Conservation (phyloP, 2,113 vertebrate genomes). For the Gavialis gangeticus region DNA sequence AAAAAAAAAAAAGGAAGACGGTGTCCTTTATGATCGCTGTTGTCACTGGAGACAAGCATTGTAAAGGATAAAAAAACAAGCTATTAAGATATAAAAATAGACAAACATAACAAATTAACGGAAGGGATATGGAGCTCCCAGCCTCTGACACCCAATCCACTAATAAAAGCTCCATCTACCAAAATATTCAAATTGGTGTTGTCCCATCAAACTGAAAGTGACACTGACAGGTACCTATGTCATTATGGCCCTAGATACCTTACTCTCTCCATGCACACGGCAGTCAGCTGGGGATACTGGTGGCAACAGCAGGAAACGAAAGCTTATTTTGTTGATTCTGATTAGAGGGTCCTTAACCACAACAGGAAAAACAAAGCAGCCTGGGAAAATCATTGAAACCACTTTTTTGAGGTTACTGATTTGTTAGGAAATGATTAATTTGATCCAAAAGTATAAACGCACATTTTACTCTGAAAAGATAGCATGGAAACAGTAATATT, state of each 20-base stretch:
- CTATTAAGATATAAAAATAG: background rate
- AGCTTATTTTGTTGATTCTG: background rate
- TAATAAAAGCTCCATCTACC: background rate
- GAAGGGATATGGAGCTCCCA: background rate
- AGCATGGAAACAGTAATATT: background rate
- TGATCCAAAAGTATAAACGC: background rate
- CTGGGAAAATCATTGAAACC: background rate
- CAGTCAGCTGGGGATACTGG: background rate
- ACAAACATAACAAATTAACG: background rate
- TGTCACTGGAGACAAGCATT: background rate
- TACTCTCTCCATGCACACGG: background rate
- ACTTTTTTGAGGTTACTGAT: background rate
- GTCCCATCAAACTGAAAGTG: background rate
- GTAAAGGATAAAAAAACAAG: background rate
- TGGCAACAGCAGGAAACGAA: background rate
- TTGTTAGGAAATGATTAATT: background rate
- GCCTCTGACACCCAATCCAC: background rate
- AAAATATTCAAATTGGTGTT: background rate
- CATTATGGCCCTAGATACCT: background rate
- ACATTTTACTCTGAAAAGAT: too few species aligned
- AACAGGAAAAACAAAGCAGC: background rate
- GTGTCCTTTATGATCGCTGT: background rate
- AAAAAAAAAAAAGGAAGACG: background rate
- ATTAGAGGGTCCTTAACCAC: background rate
- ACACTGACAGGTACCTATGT: background rate